Base-by-base conservation (phyloP, 2,888 invertebrate genomes). In the Boloria selene region DNA sequence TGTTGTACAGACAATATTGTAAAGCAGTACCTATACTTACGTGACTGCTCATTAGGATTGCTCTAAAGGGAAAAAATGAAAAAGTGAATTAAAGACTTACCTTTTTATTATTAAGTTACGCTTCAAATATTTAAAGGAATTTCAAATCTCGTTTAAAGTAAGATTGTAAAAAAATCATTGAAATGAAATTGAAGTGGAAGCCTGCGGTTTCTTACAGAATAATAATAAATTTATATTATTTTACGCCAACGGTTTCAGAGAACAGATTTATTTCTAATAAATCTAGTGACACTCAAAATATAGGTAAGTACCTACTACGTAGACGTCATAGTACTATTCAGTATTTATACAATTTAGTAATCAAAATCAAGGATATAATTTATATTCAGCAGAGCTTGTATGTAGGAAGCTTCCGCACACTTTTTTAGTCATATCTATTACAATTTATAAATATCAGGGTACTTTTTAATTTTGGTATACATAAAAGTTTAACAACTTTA, bases 161-260 rank as follows among this genome's bases (percentile, higher is more conserved):
- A 50, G 31, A 17, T 49, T 49, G 49, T 50, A 31, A 38, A 59
- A 59, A 18, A 59, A 59, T 59, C 49, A 50, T 59, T 14, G 38
- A 50, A 59, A 49, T 59, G 31, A 59, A 59, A 50, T 59, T 38
- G 18, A 59, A 59, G 59, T 49, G 49, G 50, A 31, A 47, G 59
- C 59, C 47, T 14, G 59, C 3, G 56, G 38, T 59, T 31, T 31
- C 17, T 14, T 3, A 7, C 49, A 17, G 59, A 59, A 49, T 59
- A 59, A 50, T 59, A 59, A 50, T 38, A 38, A 59, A 31, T n/a
- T n/a, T n/a, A 49, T 31, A 49, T 49, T 38, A 31, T 47, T 49
- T 50, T 49, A 59, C 47, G 14, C 17, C 31, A 14, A 50, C 38
- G 45, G 45, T 16, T 45, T 56, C 45, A 22, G 44, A 45, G 16